Conservation (phyloP, 2,888 invertebrate species). For the Lissocephala sabroskyi region DNA sequence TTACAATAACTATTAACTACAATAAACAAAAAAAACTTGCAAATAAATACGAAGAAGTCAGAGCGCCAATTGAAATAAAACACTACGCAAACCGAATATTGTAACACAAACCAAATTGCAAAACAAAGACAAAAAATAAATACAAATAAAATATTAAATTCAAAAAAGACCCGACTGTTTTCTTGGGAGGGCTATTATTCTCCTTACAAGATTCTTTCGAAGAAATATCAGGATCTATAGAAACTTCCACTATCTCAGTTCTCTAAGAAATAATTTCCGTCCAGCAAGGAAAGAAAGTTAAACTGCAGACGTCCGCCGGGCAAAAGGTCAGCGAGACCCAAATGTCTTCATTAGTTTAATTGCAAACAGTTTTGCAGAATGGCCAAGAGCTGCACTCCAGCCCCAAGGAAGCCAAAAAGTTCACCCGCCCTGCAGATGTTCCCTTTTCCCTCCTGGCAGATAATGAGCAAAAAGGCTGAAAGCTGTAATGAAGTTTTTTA, state of each 20-base stretch:
- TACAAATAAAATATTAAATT: conserved; percentile 61
- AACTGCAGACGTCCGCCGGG: too few species aligned
- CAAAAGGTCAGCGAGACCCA: conserved; percentile 17
- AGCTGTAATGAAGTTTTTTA: background rate
- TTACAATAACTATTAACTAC: background rate
- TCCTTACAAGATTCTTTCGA: too few species aligned
- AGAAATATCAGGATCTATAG: too few species aligned
- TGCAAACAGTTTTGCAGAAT: conserved; percentile 49
- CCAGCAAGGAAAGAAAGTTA: too few species aligned
- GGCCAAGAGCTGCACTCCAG: conserved; percentile 28
- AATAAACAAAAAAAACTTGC: background rate
- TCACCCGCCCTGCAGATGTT: conserved; percentile 37
- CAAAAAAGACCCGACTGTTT: conserved; percentile 17
- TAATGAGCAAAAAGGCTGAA: conserved; percentile 14
- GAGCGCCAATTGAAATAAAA: conserved; percentile 13
- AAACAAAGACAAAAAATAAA: conserved; percentile 52
- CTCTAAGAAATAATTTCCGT: too few species aligned
- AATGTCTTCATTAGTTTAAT: conserved; percentile 65
- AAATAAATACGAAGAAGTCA: background rate
- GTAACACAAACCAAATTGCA: conserved; percentile 45
- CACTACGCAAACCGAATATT: conserved; percentile 54
- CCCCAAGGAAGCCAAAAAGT: conserved; percentile 11
- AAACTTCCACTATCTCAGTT: too few species aligned
- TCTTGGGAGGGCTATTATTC: too few species aligned
- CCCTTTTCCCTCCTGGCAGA: conserved; percentile 13